Conservation (phyloP, 2,888 invertebrate genomes). For the Xestia rhomboidea region DNA sequence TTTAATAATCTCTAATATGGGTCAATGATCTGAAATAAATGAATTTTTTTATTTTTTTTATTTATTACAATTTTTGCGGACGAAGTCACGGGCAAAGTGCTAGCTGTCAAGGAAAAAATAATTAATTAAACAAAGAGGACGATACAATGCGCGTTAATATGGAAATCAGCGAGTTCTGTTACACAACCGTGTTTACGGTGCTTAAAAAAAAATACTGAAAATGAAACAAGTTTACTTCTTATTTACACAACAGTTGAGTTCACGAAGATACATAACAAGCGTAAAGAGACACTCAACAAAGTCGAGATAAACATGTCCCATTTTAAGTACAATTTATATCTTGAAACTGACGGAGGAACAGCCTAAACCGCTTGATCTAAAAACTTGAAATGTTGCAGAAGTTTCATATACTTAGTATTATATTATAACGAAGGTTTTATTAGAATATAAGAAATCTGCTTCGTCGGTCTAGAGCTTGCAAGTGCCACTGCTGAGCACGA, state of each 20-base stretch:
- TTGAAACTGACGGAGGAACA: neutral
- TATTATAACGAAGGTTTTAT: neutral
- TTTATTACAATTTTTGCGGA: no score
- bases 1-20: no score
- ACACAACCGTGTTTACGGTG: neutral
- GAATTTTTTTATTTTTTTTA: no score
- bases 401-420: neutral
- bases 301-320: neutral
- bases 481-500: no score
- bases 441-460: neutral
- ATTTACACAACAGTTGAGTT: neutral
- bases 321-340: constrained; percentile 6
- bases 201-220: neutral
- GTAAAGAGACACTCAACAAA: neutral
- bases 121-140: neutral
- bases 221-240: neutral
- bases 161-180: neutral
- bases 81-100: no score
- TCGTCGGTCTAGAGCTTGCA: no score
- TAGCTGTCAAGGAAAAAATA: neutral
- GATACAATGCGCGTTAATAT: neutral
- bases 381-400: neutral
- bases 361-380: neutral
- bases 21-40: no score
- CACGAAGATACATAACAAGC: neutral